Evolutionary conservation across 2,113 vertebrate genomes (phyloP), one percentile per base, ranked within the genome.

Genomic region (Glaucidium brasilianum): DNA sequence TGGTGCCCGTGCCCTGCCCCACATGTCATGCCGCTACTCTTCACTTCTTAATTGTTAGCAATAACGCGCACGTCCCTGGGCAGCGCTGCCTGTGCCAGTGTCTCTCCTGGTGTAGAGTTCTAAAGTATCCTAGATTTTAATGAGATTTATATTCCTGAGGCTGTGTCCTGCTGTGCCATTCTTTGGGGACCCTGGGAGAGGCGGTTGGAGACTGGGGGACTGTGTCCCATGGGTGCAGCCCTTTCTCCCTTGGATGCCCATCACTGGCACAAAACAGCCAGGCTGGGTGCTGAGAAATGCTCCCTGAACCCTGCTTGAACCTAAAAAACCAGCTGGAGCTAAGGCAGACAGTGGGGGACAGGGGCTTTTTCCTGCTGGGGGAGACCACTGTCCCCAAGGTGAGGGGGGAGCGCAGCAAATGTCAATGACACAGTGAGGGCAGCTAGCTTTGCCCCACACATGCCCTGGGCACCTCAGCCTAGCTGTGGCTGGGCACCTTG

Each of bases 141-240:
- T 98, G 98, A 98, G 96, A 98, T 98, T 98, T 98, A 96, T 98
- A 98, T 98, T 98, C 98, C 98, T 98, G 97, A 97, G 93, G 78
- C 78, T 10, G 77, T 89, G 96, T 89, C 85, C 88, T 2, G 35
- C 69, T 92, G 93, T 97, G 94, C 94, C 78, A 83, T 97, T 97
- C 63, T 96, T 95, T 97, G 90, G 90, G 89, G 86, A 94, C 41
- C 27, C 20, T 6, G 15, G 74, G 5, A 15, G 34, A 37, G 19
- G 20, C 10, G 32, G 8, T 21, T 60, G 45, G 55, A 53, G 8
- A 77, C 10, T 27, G 12, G 20, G 53, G 8, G 16, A 37, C 8
- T 9, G 3, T 6, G 20, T 14, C 49, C 43, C 20, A 12, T 5
- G 34, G 30, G 45, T 50, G 26, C 21, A 55, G 74, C 11, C 17